A percentile compares a stretch with the other conserved stretches of the same genome.
These are phyloP conservation scores for Lutra lutra DNA, from an alignment of 2,797 vertebrate genomes.

Conservation along the genomic window DNA sequence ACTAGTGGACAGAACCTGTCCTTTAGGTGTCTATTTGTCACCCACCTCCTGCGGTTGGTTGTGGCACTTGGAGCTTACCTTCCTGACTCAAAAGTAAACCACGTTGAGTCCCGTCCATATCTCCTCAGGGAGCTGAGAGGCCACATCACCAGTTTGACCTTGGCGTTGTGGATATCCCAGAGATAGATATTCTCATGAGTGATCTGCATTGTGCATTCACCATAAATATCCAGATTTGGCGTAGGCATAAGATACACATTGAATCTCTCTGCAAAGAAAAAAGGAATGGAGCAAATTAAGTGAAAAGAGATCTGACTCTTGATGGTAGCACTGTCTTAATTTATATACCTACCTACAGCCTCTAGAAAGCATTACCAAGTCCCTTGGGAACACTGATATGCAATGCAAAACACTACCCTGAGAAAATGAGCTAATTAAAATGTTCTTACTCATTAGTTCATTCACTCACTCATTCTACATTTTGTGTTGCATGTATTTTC, in stretches of 20 bases:
- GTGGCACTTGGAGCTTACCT: conserved; percentile 88
- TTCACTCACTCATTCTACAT: not conserved
- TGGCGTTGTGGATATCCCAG: conserved; percentile 99
- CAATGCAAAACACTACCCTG: not conserved
- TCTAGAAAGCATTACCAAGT: not conserved
- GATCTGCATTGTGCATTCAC: conserved; percentile 99
- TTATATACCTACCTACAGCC: not conserved
- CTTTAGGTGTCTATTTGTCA: not conserved
- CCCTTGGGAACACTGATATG: not conserved
- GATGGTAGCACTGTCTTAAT: accelerated
- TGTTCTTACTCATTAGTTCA: not conserved
- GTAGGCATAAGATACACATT: conserved; percentile 99
- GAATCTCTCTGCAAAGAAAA: conserved; percentile 93
- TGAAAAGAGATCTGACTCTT: not conserved
- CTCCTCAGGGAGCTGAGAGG: conserved; percentile 97
- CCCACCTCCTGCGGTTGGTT: accelerated
- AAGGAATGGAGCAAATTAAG: not conserved
- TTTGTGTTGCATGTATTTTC: not conserved
- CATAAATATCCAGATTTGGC: conserved; percentile 99
- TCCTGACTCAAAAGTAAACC: conserved; percentile 99
- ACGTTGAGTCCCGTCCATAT: conserved; percentile 97
- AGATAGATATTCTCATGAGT: conserved; percentile 99
- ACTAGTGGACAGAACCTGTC: not conserved
- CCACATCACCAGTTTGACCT: conserved; percentile 99
- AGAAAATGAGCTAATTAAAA: not conserved